Evolutionary conservation across 2,113 vertebrate species (phyloP).

Genomic region (Mandrillus leucophaeus): DNA sequence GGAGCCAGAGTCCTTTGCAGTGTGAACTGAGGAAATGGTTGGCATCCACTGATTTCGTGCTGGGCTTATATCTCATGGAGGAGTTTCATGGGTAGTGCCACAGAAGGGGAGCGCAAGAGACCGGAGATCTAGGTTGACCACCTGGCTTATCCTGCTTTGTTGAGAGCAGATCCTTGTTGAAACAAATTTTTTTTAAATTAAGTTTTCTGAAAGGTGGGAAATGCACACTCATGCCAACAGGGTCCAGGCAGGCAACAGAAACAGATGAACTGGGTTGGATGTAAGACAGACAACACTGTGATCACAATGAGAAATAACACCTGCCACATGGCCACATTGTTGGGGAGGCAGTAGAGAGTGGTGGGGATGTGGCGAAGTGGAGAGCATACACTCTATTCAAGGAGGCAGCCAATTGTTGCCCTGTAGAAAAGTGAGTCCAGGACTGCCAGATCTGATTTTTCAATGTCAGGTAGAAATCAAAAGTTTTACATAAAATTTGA

Average conservation of each 20-base stretch:
- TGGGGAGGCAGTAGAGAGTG: neutral
- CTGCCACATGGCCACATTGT: neutral
- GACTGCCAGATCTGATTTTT: neutral
- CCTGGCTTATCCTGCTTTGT: neutral
- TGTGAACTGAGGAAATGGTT: neutral
- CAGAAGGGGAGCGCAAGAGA: neutral
- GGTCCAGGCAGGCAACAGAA: neutral
- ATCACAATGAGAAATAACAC: slow-evolving; percentile 40
- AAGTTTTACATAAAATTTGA: neutral
- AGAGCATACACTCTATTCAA: neutral
- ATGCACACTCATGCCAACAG: neutral
- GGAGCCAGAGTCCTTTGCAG: neutral
- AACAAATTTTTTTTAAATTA: neutral
- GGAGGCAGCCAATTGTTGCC: neutral
- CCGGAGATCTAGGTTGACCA: neutral
- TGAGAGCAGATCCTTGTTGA: neutral
- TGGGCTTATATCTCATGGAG: neutral
- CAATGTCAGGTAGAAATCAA: neutral
- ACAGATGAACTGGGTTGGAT: neutral
- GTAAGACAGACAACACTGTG: slow-evolving; percentile 23
- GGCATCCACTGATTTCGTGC: neutral
- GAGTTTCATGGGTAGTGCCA: neutral
- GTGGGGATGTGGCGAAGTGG: neutral
- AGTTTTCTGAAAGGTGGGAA: neutral
- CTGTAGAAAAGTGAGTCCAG: neutral